Evolutionary conservation across 1,140 invertebrate genomes (phyloP), one percentile per base, ranked within the genome.

Genomic region (Eupeodes corollae): DNA sequence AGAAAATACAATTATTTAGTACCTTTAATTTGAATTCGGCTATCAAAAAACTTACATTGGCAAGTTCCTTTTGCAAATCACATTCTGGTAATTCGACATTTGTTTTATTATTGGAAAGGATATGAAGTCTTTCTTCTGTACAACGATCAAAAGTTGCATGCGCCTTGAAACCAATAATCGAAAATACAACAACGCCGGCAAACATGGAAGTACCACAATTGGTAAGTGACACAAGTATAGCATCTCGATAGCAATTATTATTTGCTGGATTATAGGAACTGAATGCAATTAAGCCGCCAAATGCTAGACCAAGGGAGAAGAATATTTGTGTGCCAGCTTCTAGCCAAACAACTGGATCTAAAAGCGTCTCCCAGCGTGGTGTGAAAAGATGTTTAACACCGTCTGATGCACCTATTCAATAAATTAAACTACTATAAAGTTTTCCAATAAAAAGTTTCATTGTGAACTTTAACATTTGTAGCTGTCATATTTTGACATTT

Each of bases 271-370:
- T 97, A 69, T 97, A 97, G 0, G 91, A 95, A 1, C 90, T 91
- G 40, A 63, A 95, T 3, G 92, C 91, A 43, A 95, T 94, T 6
- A 96, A 71, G 1, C 91, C 91, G 14, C 94, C 94, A 58, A 97
- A 98, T 9, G 91, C 93, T 37, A 96, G 70, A 1, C 94, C 94
- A 44, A 98, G 73, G 0, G 91, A 96, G 69, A 97, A 98, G 72
- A 98, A 98, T 56, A 98, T 97, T 68, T 98, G 94, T 0, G 92
- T 95, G 3, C 90, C 93, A 1, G 94, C 93, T 72, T 95, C 91
- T 15, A 96, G 67, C 94, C 94, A 98, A 0, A 97, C 94, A 12
- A 89, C 84, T 1, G 90, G 89, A 72, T 94, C 79, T 31, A 80
- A 56, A 40, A 82, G 74, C 18, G 71, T 79, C 53, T 80, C 78